phyloP scores from a whole-genome alignment of 2,113 vertebrate genomes.

The Ginglymostoma cirratum region DNA sequence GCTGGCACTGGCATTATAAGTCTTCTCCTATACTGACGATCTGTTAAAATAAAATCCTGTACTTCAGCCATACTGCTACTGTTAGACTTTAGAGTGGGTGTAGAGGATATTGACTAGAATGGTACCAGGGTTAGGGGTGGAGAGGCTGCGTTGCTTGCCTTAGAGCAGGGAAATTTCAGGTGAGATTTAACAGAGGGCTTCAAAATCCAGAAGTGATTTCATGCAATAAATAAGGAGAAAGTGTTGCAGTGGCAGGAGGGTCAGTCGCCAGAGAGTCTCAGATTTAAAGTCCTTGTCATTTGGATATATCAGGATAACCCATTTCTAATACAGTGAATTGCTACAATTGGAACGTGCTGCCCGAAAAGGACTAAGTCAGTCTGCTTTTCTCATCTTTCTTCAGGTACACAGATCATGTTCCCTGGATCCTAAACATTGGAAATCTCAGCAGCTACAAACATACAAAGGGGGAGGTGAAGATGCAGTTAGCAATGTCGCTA shows the following conservation, averaged over 20 bases:
- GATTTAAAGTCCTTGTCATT: too few relatives aligned
- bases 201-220: background rate
- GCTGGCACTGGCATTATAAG: background rate
- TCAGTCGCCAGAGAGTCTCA: background rate
- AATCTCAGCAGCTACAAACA: background rate
- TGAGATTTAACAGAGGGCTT: background rate
- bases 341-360: too few relatives aligned
- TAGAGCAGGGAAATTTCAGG: background rate
- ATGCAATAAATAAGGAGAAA: too few relatives aligned
- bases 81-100: background rate
- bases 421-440: background rate
- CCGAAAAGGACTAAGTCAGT: background rate
- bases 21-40: background rate
- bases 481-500: too few relatives aligned
- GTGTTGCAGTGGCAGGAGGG: background rate
- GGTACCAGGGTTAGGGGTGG: too few relatives aligned
- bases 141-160: background rate
- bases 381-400: background rate
- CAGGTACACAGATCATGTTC: background rate
- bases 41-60: background rate
- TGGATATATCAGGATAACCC: too few relatives aligned
- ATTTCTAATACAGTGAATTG: too few relatives aligned
- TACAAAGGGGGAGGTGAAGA: too few relatives aligned
- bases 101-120: background rate
- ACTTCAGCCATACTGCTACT: background rate